These are phyloP conservation scores for Planococcus citri DNA, from an alignment of 1,140 invertebrate genomes.

Conservation along the genomic window DNA sequence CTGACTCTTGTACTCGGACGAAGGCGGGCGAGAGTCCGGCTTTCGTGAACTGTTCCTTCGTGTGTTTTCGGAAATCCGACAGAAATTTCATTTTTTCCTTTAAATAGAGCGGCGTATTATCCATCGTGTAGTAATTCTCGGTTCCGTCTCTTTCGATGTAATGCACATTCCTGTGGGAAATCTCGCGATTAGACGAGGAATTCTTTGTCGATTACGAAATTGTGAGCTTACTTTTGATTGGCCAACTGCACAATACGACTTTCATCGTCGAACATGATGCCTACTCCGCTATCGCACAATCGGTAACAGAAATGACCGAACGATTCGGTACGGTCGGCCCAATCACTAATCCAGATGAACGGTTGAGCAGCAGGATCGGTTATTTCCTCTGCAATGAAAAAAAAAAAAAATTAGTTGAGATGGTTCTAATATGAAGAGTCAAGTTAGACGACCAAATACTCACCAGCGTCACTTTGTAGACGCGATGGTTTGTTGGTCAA, in stretches of 20 bases:
- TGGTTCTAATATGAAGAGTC: not conserved
- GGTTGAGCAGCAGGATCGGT: too few relatives aligned
- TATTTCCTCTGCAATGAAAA: slow-evolving; percentile 59
- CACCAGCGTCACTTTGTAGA: slow-evolving; percentile 21
- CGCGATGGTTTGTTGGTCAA: slow-evolving; percentile 14
- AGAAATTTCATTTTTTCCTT: slow-evolving; percentile 95
- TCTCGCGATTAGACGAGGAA: not conserved
- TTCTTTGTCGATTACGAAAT: not conserved
- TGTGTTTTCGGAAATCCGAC: slow-evolving; percentile 93
- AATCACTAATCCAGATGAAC: slow-evolving; percentile 95
- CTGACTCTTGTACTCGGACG: slow-evolving; percentile 62
- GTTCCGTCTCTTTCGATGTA: too few relatives aligned
- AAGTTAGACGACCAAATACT: too few relatives aligned
- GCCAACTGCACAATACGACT: slow-evolving; percentile 77
- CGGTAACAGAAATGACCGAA: slow-evolving; percentile 96
- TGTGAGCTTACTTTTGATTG: slow-evolving; percentile 60
- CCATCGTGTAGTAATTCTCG: slow-evolving; percentile 77
- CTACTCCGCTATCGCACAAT: slow-evolving; percentile 85
- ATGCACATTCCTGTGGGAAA: too few relatives aligned
- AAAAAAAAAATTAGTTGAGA: not conserved
- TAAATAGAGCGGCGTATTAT: slow-evolving; percentile 62
- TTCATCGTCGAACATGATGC: slow-evolving; percentile 90
- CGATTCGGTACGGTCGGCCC: slow-evolving; percentile 98
- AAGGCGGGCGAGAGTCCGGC: slow-evolving; percentile 74
- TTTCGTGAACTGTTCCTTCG: slow-evolving; percentile 94